Percentiles rank a stretch among this genome's conserved stretches.
Conservation (phyloP, 1,140 invertebrate species). For the Steinernema feltiae region DNA sequence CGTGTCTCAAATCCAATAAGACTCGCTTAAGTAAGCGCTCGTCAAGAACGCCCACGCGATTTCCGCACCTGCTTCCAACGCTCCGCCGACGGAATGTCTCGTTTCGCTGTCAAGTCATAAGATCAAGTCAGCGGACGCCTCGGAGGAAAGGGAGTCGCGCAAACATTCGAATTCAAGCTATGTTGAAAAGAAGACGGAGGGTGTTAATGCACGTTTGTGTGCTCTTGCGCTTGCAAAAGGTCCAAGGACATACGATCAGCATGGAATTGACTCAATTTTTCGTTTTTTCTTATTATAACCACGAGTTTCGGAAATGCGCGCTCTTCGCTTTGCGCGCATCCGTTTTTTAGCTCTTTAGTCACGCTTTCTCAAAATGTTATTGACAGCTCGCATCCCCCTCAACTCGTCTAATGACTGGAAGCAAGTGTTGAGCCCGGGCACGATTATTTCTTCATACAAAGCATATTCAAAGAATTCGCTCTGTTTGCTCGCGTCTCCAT, state of each 20-base stretch:
- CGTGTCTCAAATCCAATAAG: too few relatives aligned
- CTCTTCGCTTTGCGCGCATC: neutral
- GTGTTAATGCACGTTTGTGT: conserved; percentile 12
- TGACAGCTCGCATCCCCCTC: neutral
- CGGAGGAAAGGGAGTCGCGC: neutral
- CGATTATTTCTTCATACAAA: neutral
- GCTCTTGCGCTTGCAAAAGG: neutral
- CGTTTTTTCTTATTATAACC: neutral
- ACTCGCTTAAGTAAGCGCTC: neutral
- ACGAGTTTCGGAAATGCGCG: neutral
- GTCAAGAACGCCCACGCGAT: neutral
- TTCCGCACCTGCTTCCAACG: neutral
- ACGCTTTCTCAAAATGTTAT: neutral
- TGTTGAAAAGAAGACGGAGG: neutral
- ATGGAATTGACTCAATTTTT: too few relatives aligned
- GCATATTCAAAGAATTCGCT: neutral
- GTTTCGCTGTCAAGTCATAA: neutral
- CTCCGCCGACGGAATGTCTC: neutral
- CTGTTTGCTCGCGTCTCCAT: neutral
- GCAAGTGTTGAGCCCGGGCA: neutral
- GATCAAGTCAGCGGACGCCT: neutral
- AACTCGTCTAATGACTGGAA: neutral
- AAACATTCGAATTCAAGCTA: conserved; percentile 7
- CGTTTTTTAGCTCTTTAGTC: neutral
- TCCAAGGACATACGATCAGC: neutral